Evolutionary conservation across 1,140 invertebrate species (phyloP).

Genomic region (Penaeus indicus): DNA sequence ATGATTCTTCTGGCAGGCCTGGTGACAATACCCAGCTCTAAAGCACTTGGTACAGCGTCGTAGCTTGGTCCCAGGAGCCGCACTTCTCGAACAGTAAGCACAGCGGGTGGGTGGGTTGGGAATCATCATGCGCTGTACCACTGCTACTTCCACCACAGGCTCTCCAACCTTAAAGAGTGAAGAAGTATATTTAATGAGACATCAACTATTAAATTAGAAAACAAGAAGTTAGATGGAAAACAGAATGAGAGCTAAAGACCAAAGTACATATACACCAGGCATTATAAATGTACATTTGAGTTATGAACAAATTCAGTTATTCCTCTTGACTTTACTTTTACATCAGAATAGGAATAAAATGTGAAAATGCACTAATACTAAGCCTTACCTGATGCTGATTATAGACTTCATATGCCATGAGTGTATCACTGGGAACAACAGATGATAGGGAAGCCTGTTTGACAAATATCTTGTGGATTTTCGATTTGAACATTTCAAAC

Average conservation of each 20-base stretch:
- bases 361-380: no score
- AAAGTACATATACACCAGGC: background rate
- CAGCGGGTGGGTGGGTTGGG: slow-evolving; percentile 69
- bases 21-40: slow-evolving; percentile 72
- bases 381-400: slow-evolving; percentile 54
- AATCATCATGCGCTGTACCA: slow-evolving; percentile 70
- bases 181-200: no score
- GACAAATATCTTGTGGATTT: slow-evolving; percentile 62
- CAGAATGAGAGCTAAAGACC: background rate
- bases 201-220: no score
- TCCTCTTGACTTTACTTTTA: background rate
- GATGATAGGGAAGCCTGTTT: slow-evolving; percentile 54
- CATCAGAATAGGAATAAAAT: background rate
- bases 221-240: no score
- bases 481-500: slow-evolving; percentile 57
- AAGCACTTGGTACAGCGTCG: slow-evolving; percentile 72
- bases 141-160: slow-evolving; percentile 70
- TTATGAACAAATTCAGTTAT: no score
- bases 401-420: slow-evolving; percentile 64
- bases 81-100: slow-evolving; percentile 69
- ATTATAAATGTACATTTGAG: no score
- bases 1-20: slow-evolving; percentile 71
- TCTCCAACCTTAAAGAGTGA: slow-evolving; percentile 68
- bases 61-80: slow-evolving; percentile 68
- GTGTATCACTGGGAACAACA: slow-evolving; percentile 52